Evolutionary conservation across 2,797 vertebrate species (phyloP), one percentile per base, ranked within the genome.

Genomic region (Pangasius sanitwongsei): DNA sequence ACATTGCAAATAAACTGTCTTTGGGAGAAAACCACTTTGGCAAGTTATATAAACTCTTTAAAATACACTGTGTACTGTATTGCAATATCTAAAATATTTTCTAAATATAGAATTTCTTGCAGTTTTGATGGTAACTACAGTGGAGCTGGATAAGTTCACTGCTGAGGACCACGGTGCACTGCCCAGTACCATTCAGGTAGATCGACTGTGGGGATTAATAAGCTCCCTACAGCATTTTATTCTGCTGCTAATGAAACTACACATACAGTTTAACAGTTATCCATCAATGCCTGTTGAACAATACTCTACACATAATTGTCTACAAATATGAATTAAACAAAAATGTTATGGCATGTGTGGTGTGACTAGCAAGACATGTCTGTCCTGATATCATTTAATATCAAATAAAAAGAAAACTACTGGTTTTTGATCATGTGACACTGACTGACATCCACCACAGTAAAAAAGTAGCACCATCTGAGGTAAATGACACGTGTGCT

Each of bases 391-490:
- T 86, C 9, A 78, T 88, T 80, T 41, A 8, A 85, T 91, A 90
- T 81, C 37, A 89, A 88, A 86, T 67, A 6, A 89, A 88, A 83
- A 80, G 7, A 87, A 20, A 18, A 72, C 37, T 28, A 78, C 83
- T 70, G 83, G 81, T 81, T 88, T 91, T 87, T 86, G 74, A 83
- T 86, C 88, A 91, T 82, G 89, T 86, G 87, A 90, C 88, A 89
- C 82, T n/a, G 85, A 89, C 86, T 80, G 72, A 83, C 88, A 88
- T 89, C 89, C 88, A 91, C 77, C 95, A 95, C 95, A 94, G 95
- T 96, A 96, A 96, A 96, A 96, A 95, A 91, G 85, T 96, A 97
- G 96, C 96, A 97, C 96, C 96, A 93, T 96, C 95, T 96, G 96
- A 97, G 96, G 96, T 96, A 96, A 95, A 94, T 95, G 91, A 95